phyloP scores from a whole-genome alignment of 2,888 invertebrate species.

The Lydus trimaculatus region DNA sequence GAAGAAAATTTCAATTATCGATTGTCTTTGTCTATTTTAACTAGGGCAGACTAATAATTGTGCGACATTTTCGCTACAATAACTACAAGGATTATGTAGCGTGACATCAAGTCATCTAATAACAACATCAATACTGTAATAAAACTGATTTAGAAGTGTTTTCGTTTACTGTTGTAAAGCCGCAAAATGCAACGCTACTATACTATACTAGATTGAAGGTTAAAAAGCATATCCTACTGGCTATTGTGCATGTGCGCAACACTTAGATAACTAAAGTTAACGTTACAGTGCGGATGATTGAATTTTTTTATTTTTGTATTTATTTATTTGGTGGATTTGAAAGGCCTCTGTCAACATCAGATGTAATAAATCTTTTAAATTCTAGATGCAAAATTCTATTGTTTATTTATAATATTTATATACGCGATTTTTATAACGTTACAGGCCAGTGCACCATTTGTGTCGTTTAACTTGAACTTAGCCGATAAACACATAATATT shows the following conservation, averaged over 20 bases:
- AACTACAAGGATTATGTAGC: background rate
- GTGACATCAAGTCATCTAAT: background rate
- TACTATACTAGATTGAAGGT: too few species aligned
- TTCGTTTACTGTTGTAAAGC: too few species aligned
- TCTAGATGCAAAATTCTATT: background rate
- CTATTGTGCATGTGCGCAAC: too few species aligned
- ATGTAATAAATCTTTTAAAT: background rate
- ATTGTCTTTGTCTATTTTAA: constrained; percentile 26
- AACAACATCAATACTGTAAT: background rate
- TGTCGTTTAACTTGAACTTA: constrained; percentile 37
- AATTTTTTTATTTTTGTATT: background rate
- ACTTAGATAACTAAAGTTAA: too few species aligned
- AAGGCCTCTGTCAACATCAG: background rate
- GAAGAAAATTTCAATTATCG: constrained; percentile 13
- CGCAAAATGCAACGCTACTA: too few species aligned
- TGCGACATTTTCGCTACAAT: constrained; percentile 5
- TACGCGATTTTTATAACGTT: background rate
- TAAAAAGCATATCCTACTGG: too few species aligned
- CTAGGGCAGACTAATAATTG: constrained; percentile 23
- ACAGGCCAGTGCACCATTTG: constrained; percentile 33
- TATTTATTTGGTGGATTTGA: background rate
- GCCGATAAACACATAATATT: constrained; percentile 29
- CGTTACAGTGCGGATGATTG: background rate
- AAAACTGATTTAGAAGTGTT: background rate
- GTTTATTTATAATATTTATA: background rate